phyloP scores from a whole-genome alignment of 2,888 invertebrate species.

The Leptinotarsa haldemani region DNA sequence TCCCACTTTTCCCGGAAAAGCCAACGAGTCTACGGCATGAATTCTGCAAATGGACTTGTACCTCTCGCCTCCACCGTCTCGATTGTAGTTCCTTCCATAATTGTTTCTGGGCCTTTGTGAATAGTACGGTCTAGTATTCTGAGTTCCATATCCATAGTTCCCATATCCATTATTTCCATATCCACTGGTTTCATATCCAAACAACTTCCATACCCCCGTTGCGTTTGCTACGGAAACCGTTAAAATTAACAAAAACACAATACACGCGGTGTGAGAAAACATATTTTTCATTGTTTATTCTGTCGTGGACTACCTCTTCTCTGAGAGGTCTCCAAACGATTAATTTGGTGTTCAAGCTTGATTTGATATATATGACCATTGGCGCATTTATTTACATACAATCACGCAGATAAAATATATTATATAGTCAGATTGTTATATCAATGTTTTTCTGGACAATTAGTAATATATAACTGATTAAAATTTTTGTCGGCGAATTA shows the following conservation, averaged over 20 bases:
- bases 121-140: conserved; percentile 36
- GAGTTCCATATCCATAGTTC: conserved; percentile 27
- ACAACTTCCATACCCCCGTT: conserved; percentile 30
- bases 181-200: conserved; percentile 34
- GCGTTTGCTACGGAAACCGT: conserved; percentile 12
- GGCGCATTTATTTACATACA: conserved; percentile 7
- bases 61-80: conserved; percentile 67
- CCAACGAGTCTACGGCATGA: conserved; percentile 72
- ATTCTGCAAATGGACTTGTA: conserved; percentile 79
- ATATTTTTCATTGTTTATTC: conserved; percentile 8
- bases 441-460: neutral
- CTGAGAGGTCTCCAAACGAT: conserved; percentile 13
- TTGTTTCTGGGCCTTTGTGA: conserved; percentile 35
- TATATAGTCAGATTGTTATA: neutral
- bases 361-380: neutral
- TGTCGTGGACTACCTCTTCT: conserved; percentile 7
- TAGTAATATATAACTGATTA: neutral
- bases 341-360: conserved; percentile 1
- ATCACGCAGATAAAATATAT: neutral
- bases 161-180: conserved; percentile 21
- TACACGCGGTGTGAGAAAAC: neutral
- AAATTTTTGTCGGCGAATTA: neutral
- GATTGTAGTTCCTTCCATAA: conserved; percentile 46
- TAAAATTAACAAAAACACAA: conserved; percentile 16
- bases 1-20: conserved; percentile 67